Evolutionary conservation across 2,113 vertebrate genomes (phyloP).

Genomic region (Thunnus maccoyii): DNA sequence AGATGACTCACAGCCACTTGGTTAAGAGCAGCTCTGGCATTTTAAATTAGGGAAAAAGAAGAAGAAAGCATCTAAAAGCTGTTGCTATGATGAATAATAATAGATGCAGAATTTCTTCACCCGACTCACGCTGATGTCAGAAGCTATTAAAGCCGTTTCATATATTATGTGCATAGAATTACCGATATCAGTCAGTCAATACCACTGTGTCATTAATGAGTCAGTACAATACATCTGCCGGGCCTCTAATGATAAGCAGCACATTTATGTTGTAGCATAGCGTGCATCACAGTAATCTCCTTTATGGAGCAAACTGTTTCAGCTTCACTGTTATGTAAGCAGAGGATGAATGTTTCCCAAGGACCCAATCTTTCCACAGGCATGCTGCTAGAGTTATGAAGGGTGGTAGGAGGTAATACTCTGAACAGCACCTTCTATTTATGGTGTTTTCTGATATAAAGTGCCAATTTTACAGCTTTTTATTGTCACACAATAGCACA

Average conservation of each 20-base stretch:
- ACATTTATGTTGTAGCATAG: slow-evolving; percentile 19
- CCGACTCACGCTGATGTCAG: neutral
- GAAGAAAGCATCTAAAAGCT: neutral
- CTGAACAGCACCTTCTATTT: neutral
- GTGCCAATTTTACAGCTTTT: neutral
- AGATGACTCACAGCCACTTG: slow-evolving; percentile 50
- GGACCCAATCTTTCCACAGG: slow-evolving; percentile 37
- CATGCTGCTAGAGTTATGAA: neutral
- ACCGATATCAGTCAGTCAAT: neutral
- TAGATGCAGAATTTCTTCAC: neutral
- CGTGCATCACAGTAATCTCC: slow-evolving; percentile 49
- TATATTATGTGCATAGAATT: neutral
- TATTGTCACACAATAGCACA: neutral
- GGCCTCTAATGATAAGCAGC: neutral
- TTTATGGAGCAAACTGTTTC: slow-evolving; percentile 28
- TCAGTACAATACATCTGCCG: slow-evolving; percentile 2
- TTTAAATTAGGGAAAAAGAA: slow-evolving; percentile 17
- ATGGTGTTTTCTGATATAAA: neutral
- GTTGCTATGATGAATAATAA: neutral
- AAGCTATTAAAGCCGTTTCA: neutral
- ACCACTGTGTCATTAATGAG: neutral
- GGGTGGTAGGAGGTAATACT: neutral
- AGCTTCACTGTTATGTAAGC: slow-evolving; percentile 64
- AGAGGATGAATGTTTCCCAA: slow-evolving; percentile 43
- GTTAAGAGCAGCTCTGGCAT: neutral